Conservation (phyloP, 2,888 invertebrate genomes). For the Phortica magna region DNA sequence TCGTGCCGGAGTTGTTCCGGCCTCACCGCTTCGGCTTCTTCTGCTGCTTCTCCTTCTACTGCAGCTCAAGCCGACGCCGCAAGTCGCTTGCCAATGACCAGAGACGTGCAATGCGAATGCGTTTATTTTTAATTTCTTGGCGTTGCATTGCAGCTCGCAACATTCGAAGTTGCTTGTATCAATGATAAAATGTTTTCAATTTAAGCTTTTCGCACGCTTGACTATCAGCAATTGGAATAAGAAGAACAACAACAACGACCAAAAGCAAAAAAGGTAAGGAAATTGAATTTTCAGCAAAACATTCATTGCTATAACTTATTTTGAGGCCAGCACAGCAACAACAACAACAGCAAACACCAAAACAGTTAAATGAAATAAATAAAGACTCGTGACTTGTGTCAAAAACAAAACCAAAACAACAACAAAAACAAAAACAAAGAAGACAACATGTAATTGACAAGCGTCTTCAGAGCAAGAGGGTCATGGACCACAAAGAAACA, state of each 20-base stretch:
- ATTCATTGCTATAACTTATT: background rate
- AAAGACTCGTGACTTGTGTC: background rate
- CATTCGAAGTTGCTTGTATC: no score
- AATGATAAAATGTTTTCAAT: background rate
- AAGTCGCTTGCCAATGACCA: no score
- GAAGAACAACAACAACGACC: no score
- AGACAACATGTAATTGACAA: slow-evolving; percentile 6
- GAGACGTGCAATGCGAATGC: no score
- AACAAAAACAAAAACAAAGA: background rate
- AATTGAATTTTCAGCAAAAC: background rate
- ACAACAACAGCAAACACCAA: no score
- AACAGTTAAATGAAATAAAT: background rate
- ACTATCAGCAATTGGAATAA: no score
- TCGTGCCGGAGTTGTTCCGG: background rate
- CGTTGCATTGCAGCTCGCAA: background rate
- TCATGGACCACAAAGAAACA: background rate
- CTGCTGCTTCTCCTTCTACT: background rate
- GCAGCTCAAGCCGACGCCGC: background rate
- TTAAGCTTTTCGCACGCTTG: background rate
- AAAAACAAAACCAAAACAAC: slow-evolving; percentile 3
- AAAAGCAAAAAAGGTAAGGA: no score
- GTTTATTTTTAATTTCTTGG: background rate
- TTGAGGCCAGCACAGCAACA: background rate
- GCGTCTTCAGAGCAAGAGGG: background rate
- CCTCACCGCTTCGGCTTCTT: background rate